Evolutionary conservation across 2,888 invertebrate genomes (phyloP).

Genomic region (Catocala fraxini): DNA sequence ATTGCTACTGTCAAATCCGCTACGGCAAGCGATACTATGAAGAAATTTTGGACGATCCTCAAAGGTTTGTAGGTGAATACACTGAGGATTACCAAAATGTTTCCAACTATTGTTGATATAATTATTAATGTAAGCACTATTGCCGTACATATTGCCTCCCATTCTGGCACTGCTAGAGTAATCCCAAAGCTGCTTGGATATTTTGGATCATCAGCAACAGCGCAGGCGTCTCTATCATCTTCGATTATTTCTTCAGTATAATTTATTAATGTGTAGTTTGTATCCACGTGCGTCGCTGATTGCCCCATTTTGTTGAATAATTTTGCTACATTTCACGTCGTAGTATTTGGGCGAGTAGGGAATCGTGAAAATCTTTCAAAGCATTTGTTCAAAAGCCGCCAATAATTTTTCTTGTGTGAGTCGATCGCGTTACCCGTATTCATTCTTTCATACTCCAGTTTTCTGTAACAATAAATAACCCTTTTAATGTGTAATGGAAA

Average conservation of each 20-base stretch:
- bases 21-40: constrained; percentile 97
- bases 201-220: constrained; percentile 79
- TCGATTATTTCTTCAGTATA: constrained; percentile 68
- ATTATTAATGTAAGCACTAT: constrained; percentile 94
- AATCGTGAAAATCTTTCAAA: constrained; percentile 51
- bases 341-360: constrained; percentile 49
- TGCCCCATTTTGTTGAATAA: constrained; percentile 73
- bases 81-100: constrained; percentile 96
- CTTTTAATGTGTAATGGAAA: constrained; percentile 49
- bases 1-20: constrained; percentile 97
- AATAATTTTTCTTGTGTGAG: constrained; percentile 59
- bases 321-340: constrained; percentile 73
- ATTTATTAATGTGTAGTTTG: constrained; percentile 71
- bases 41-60: constrained; percentile 98
- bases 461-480: constrained; percentile 73
- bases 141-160: constrained; percentile 95
- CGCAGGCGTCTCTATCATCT: constrained; percentile 79
- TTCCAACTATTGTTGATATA: constrained; percentile 95
- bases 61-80: constrained; percentile 98
- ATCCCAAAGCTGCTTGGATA: constrained; percentile 91
- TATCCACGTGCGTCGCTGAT: constrained; percentile 68
- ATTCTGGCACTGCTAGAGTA: constrained; percentile 92
- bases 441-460: constrained; percentile 67
- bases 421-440: constrained; percentile 58
- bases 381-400: constrained; percentile 52